A percentile compares a stretch with the other conserved stretches of the same genome.
These are phyloP conservation scores for Macaria notata DNA, from an alignment of 2,888 invertebrate species.

Conservation along the genomic window DNA sequence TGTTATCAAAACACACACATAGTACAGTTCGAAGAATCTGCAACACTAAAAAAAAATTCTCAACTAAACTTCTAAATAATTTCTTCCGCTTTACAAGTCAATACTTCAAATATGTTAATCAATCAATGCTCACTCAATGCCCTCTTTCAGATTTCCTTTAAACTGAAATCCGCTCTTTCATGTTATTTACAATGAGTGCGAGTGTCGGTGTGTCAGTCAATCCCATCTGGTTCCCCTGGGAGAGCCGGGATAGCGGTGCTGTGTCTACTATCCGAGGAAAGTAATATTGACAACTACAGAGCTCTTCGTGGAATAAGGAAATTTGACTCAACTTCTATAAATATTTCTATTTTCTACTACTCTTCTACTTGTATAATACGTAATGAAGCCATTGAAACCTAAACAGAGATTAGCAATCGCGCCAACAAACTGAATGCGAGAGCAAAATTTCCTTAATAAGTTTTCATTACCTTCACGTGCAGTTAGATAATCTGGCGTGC, in stretches of 20 bases:
- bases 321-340: background rate
- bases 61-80: background rate
- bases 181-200: constrained; percentile 20
- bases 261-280: constrained; percentile 12
- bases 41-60: too few relatives aligned
- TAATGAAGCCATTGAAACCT: background rate
- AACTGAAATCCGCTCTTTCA: constrained; percentile 18
- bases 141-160: constrained; percentile 12
- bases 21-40: too few relatives aligned
- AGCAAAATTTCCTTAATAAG: constrained; percentile 27
- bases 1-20: too few relatives aligned
- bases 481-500: constrained; percentile 29
- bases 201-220: constrained; percentile 22
- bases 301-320: constrained; percentile 5
- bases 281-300: constrained; percentile 17
- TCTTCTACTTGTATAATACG: background rate
- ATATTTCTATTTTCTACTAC: too few relatives aligned
- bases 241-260: constrained; percentile 15
- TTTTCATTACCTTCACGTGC: constrained; percentile 30
- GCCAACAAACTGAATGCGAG: constrained; percentile 2
- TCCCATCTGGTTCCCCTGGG: constrained; percentile 20
- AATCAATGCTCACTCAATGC: background rate
- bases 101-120: constrained; percentile 13
- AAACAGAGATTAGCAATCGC: background rate
- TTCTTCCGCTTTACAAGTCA: constrained; percentile 2